A percentile compares a stretch with the other conserved stretches of the same genome.
phyloP scores from a whole-genome alignment of 2,113 vertebrate genomes.

The Archilochus colubris region DNA sequence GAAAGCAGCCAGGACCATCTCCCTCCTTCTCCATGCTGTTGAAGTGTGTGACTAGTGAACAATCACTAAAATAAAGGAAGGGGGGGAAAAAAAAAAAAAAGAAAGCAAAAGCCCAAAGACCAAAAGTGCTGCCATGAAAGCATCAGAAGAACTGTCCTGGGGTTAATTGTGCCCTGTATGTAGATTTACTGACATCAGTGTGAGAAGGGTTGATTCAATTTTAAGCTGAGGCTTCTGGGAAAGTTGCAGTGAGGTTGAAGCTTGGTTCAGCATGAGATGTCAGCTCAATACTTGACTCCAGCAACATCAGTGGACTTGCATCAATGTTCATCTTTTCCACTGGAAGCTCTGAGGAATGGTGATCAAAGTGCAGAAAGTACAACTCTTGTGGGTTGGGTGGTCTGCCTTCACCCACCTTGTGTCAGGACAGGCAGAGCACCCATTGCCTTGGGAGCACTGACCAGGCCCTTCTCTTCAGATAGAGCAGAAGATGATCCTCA shows the following conservation, averaged over 20 bases:
- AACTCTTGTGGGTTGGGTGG: background rate
- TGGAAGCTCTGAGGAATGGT: background rate
- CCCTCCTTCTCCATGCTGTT: background rate
- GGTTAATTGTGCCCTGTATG: conserved; percentile 13
- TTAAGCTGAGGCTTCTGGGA: background rate
- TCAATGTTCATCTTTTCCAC: accelerated
- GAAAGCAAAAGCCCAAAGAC: background rate
- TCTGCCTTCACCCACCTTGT: background rate
- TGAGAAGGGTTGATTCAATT: background rate
- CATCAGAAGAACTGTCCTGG: background rate
- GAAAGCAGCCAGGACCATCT: background rate
- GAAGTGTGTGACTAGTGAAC: background rate
- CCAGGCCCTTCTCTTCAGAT: background rate
- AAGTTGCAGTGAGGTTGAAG: accelerated
- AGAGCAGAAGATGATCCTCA: background rate
- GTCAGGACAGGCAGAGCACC: background rate
- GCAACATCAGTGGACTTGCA: background rate
- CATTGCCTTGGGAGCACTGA: background rate
- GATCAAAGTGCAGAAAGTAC: background rate
- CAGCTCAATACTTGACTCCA: background rate
- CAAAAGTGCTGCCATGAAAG: conserved; percentile 3
- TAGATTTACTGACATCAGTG: background rate
- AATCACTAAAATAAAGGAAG: background rate
- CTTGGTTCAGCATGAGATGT: background rate
- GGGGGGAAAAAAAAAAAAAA: accelerated